phyloP scores from a whole-genome alignment of 2,113 vertebrate species.

The Lonchura striata region DNA sequence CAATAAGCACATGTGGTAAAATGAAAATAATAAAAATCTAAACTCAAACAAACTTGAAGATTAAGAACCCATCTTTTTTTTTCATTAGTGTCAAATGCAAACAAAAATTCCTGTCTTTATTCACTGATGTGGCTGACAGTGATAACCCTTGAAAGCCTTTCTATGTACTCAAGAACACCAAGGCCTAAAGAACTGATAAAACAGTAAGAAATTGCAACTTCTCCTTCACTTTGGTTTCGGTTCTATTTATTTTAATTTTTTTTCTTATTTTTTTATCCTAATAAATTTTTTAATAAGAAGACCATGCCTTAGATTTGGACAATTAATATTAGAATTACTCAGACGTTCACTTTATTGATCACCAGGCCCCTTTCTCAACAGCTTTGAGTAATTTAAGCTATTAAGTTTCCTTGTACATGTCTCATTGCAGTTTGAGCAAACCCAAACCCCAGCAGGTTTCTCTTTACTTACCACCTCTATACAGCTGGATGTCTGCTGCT shows the following conservation, averaged over 20 bases:
- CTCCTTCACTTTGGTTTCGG: neutral
- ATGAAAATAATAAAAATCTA: neutral
- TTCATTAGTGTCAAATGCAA: neutral
- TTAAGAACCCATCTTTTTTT: neutral
- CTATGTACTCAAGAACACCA: neutral
- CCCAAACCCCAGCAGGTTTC: neutral
- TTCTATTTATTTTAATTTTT: neutral
- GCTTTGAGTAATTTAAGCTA: neutral
- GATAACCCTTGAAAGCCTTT: neutral
- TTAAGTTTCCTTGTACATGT: neutral
- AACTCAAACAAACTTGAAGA: neutral
- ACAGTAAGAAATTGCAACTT: neutral
- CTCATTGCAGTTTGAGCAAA: neutral
- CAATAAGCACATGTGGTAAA: neutral
- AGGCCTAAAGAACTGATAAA: neutral
- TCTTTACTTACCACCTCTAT: neutral
- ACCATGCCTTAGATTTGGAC: neutral
- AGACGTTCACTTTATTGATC: neutral
- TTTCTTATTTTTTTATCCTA: accelerated
- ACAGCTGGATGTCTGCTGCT: neutral
- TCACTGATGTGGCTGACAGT: neutral
- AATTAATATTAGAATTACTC: neutral
- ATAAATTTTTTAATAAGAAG: neutral
- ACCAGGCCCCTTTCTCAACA: neutral
- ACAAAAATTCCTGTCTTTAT: neutral